Evolutionary conservation across 2,113 vertebrate genomes (phyloP).

Genomic region (Muscicapa adusta): DNA sequence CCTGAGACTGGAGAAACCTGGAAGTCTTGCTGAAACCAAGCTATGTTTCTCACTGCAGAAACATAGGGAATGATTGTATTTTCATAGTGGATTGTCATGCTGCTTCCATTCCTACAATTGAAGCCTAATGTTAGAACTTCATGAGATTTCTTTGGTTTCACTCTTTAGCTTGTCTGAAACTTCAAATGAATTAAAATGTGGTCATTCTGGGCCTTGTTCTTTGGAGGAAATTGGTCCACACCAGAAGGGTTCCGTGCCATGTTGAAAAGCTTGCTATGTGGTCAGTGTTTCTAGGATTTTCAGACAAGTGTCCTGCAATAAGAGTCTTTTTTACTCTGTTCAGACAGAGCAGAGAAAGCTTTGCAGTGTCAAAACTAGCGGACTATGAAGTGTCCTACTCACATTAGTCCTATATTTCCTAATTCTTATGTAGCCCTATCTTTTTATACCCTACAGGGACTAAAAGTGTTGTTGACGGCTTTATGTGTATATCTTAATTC

Average conservation of each 20-base stretch:
- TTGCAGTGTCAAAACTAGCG: neutral
- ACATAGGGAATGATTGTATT: accelerated
- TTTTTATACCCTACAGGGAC: neutral
- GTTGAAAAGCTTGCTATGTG: neutral
- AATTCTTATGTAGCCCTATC: neutral
- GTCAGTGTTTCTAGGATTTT: neutral
- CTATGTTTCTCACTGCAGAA: neutral
- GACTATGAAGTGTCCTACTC: neutral
- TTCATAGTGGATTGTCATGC: neutral
- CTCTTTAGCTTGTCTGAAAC: neutral
- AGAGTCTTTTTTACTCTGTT: neutral
- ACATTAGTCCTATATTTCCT: neutral
- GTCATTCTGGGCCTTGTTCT: neutral
- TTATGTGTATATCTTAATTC: neutral
- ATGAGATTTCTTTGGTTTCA: neutral
- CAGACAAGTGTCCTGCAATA: neutral
- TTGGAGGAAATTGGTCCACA: neutral
- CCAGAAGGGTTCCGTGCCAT: neutral
- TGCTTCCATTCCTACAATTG: neutral
- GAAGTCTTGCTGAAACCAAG: neutral
- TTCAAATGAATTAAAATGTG: neutral
- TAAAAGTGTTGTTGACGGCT: neutral
- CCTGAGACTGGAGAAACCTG: neutral
- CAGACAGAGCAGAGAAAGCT: neutral
- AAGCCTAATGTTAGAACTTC: neutral